Percentiles rank a stretch among this genome's conserved stretches.
Conservation (phyloP, 2,797 vertebrate species). For the Molossus molossus region DNA sequence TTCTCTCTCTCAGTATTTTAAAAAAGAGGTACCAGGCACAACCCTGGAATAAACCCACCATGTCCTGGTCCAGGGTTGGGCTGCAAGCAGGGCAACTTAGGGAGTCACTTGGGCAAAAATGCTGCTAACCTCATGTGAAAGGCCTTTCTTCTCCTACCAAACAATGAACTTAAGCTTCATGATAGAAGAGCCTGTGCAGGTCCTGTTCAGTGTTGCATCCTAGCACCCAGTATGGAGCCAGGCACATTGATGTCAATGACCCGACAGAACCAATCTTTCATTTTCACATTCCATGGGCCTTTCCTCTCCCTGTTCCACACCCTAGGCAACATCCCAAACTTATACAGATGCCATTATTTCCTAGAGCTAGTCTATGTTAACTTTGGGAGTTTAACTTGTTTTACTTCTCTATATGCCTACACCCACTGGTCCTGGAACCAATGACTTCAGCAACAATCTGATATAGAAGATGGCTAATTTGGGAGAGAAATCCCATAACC, state of each 20-base stretch:
- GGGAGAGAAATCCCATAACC: neutral
- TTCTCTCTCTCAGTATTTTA: neutral
- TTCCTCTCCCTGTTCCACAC: neutral
- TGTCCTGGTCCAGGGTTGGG: neutral
- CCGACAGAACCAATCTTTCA: neutral
- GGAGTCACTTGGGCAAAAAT: neutral
- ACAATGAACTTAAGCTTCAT: neutral
- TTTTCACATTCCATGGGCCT: neutral
- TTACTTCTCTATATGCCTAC: neutral
- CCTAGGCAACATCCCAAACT: neutral
- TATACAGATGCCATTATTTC: neutral
- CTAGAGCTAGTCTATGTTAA: neutral
- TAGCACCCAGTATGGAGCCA: neutral
- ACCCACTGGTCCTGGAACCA: neutral
- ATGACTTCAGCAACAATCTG: neutral
- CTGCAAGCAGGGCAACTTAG: neutral
- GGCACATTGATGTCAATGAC: neutral
- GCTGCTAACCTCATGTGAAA: neutral
- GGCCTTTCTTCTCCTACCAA: neutral
- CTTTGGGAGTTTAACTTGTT: conserved; percentile 14
- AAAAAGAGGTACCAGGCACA: neutral
- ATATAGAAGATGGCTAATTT: neutral
- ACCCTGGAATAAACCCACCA: neutral
- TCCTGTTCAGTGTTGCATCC: neutral
- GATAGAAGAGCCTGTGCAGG: neutral